phyloP scores from a whole-genome alignment of 1,140 invertebrate species.

The Adoxophyes honmai region DNA sequence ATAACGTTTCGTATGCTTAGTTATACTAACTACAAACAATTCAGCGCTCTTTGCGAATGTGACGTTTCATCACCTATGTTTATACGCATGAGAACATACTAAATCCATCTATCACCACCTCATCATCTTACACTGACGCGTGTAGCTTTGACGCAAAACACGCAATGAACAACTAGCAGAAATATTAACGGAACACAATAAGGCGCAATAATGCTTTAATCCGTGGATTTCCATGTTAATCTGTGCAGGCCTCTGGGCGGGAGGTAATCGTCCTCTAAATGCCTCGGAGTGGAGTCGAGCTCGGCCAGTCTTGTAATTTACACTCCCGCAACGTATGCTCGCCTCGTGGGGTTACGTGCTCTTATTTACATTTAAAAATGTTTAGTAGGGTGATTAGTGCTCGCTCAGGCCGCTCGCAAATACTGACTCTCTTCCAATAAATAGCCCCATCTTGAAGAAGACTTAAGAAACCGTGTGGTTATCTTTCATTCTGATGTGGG shows the following conservation, averaged over 20 bases:
- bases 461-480: too few species aligned
- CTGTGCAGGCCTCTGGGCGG: slow-evolving; percentile 33
- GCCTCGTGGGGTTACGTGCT: slow-evolving; percentile 19
- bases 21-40: too few species aligned
- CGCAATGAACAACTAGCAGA: too few species aligned
- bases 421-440: neutral
- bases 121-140: too few species aligned
- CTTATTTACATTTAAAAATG: slow-evolving; percentile 30
- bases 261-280: slow-evolving; percentile 51
- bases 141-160: too few species aligned
- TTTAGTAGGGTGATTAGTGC: slow-evolving; percentile 11
- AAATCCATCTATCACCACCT: too few species aligned
- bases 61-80: too few species aligned
- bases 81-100: too few species aligned
- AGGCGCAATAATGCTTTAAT: slow-evolving; percentile 21
- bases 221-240: slow-evolving; percentile 36
- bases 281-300: slow-evolving; percentile 30
- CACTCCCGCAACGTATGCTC: slow-evolving; percentile 34
- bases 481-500: neutral
- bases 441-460: neutral
- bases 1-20: too few species aligned
- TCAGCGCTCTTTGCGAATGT: too few species aligned
- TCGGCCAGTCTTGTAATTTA: slow-evolving; percentile 39
- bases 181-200: too few species aligned
- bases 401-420: neutral